Conservation (phyloP, 2,113 vertebrate species). For the Bufo bufo region DNA sequence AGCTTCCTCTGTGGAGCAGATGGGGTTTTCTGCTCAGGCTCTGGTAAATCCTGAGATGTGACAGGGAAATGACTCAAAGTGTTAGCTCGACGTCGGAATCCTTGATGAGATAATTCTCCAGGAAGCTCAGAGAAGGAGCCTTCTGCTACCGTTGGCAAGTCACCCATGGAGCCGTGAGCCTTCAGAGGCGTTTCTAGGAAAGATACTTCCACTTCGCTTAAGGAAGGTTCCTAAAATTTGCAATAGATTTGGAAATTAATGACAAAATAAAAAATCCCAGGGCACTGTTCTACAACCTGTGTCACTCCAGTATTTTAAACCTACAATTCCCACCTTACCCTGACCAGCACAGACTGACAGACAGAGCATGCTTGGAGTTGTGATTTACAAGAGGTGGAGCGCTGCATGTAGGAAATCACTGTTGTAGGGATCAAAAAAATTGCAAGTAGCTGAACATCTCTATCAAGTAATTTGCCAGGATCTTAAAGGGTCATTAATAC, state of each 20-base stretch:
- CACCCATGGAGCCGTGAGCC: conserved; percentile 79
- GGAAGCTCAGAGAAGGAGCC: conserved; percentile 58
- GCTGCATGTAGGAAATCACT: too few relatives aligned
- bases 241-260: background rate
- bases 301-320: too few relatives aligned
- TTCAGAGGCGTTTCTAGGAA: conserved; percentile 64
- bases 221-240: conserved; percentile 62
- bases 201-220: conserved; percentile 63
- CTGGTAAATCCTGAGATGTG: conserved; percentile 64
- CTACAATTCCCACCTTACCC: too few relatives aligned
- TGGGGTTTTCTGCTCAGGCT: conserved; percentile 65
- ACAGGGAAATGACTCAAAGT: conserved; percentile 86
- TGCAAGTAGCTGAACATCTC: too few relatives aligned
- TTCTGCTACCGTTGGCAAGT: conserved; percentile 74
- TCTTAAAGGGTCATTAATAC: too few relatives aligned
- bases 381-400: too few relatives aligned
- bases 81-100: conserved; percentile 84
- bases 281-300: too few relatives aligned
- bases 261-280: background rate
- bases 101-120: conserved; percentile 65
- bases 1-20: conserved; percentile 86
- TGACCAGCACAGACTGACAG: too few relatives aligned
- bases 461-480: too few relatives aligned
- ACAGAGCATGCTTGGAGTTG: too few relatives aligned
- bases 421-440: too few relatives aligned